A percentile compares a stretch with the other conserved stretches of the same genome.
Evolutionary conservation across 2,113 vertebrate genomes (phyloP).

Genomic region (Brachionichthys hirsutus): DNA sequence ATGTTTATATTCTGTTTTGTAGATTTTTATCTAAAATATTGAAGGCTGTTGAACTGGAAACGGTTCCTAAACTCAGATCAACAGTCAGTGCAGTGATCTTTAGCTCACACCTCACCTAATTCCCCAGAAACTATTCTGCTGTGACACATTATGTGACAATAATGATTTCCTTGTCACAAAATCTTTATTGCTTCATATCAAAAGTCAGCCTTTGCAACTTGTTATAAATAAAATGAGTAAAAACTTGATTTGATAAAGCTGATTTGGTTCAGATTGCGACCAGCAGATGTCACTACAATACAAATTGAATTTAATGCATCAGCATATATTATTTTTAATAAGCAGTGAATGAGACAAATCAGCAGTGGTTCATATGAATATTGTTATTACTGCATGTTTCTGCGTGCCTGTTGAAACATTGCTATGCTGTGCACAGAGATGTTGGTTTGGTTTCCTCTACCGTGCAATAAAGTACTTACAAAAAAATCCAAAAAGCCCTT

Average conservation of each 20-base stretch:
- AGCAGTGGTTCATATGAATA: neutral
- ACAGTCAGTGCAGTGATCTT: neutral
- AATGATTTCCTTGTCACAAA: too few relatives aligned
- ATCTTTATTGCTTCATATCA: too few relatives aligned
- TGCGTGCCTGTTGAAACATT: constrained; percentile 1
- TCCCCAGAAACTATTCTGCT: neutral
- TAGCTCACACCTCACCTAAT: neutral
- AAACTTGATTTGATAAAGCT: neutral
- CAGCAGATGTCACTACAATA: constrained; percentile 58
- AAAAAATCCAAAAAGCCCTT: neutral
- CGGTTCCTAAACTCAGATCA: neutral
- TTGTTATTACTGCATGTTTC: constrained; percentile 10
- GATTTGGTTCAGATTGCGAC: constrained; percentile 11
- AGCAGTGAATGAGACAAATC: neutral
- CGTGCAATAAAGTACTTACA: constrained; percentile 15
- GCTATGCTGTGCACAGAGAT: neutral
- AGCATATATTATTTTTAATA: neutral
- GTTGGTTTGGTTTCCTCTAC: neutral
- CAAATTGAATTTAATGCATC: neutral
- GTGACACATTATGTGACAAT: neutral
- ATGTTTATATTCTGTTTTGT: too few relatives aligned
- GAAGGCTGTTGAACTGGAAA: too few relatives aligned
- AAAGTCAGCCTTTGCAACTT: too few relatives aligned
- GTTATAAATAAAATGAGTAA: too few relatives aligned
- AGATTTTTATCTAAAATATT: too few relatives aligned